Percentiles rank a stretch among this genome's conserved stretches.
These are phyloP conservation scores for Hapalemur alaotrensis DNA, from an alignment of 2,797 vertebrate species.

Conservation along the genomic window DNA sequence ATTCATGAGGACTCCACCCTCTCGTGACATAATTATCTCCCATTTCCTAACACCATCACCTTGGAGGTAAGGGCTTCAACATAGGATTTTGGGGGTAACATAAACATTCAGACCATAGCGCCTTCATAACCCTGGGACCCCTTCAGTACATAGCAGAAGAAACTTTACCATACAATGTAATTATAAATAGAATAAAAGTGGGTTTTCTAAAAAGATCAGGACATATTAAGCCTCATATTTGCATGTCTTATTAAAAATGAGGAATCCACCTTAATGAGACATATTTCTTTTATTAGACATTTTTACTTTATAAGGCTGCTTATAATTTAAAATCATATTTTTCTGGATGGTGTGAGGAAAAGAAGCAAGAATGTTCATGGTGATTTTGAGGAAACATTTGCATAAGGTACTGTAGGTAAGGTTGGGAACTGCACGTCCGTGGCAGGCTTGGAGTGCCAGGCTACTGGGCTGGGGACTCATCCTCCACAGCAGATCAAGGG, in stretches of 20 bases:
- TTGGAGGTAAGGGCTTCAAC: not conserved
- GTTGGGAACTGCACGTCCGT: accelerated
- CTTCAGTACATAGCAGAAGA: not conserved
- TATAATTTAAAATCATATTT: not conserved
- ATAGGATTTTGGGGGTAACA: too few species aligned
- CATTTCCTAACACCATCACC: not conserved
- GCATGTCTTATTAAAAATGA: not conserved
- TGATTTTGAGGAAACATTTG: not conserved
- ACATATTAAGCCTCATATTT: not conserved
- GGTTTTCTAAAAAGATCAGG: not conserved
- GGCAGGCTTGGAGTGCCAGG: not conserved
- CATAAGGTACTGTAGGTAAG: not conserved
- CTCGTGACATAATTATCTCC: not conserved
- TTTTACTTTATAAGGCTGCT: not conserved
- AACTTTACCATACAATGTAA: not conserved
- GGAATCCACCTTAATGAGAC: not conserved
- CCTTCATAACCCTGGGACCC: not conserved
- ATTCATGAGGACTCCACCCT: not conserved
- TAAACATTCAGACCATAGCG: too few species aligned
- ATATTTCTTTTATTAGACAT: not conserved
- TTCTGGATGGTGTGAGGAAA: not conserved
- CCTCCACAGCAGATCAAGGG: accelerated
- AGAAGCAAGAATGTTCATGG: not conserved
- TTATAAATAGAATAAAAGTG: not conserved
- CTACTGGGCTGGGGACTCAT: not conserved